Conservation (phyloP, 2,888 invertebrate genomes). For the Callimorpha dominula region DNA sequence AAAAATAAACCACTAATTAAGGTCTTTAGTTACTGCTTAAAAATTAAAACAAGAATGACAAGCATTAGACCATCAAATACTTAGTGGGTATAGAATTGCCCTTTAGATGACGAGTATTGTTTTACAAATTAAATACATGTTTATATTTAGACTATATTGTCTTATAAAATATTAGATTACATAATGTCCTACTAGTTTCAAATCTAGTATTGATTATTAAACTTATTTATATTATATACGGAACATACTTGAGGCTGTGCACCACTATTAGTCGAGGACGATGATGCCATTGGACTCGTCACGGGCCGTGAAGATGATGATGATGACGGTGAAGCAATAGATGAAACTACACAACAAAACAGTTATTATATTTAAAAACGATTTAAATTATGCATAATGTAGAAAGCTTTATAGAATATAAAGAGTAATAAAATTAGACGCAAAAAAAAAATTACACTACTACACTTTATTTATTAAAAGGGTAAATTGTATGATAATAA, state of each 20-base stretch:
- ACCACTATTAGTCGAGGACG: conserved; percentile 68
- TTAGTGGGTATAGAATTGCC: too few relatives aligned
- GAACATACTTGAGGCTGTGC: conserved; percentile 81
- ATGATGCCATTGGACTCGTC: conserved; percentile 72
- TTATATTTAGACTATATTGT: too few relatives aligned
- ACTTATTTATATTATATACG: not conserved
- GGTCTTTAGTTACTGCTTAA: too few relatives aligned
- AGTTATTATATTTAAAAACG: not conserved
- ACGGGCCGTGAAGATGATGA: conserved; percentile 73
- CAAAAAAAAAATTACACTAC: too few relatives aligned
- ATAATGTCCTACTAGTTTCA: too few relatives aligned
- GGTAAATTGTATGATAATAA: not conserved
- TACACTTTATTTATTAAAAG: too few relatives aligned
- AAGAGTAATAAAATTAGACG: not conserved
- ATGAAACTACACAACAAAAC: conserved; percentile 35
- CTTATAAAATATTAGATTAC: too few relatives aligned
- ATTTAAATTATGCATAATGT: not conserved
- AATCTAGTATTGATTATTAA: too few relatives aligned
- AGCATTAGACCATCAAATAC: not conserved
- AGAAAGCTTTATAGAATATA: not conserved
- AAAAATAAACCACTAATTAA: too few relatives aligned
- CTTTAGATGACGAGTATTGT: too few relatives aligned
- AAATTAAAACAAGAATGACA: not conserved
- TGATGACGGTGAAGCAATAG: conserved; percentile 70
- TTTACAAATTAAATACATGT: too few relatives aligned